A percentile compares a stretch with the other conserved stretches of the same genome.
Evolutionary conservation across 2,797 vertebrate species (phyloP).

Genomic region (Sebastolobus altivelis): DNA sequence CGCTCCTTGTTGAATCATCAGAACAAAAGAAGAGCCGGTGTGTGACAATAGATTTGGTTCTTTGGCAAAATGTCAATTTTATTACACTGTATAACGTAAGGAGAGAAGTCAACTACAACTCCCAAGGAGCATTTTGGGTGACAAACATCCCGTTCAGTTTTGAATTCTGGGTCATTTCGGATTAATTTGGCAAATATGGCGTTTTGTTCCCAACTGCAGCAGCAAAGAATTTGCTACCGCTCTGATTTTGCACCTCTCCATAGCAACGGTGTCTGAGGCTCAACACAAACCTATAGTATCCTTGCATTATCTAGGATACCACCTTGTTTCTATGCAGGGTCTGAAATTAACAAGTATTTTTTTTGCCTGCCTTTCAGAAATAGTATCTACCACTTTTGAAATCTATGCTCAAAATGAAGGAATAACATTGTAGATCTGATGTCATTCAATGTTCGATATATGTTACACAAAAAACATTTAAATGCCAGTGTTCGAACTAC

Average conservation of each 20-base stretch:
- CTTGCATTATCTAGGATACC: background rate
- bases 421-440: too few relatives aligned
- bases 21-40: background rate
- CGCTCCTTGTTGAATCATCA: background rate
- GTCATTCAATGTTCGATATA: rapidly evolving
- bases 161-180: background rate
- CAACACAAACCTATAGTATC: background rate
- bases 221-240: background rate
- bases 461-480: too few relatives aligned
- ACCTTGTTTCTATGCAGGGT: background rate
- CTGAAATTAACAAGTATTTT: too few relatives aligned
- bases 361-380: too few relatives aligned
- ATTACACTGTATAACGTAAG: background rate
- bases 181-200: background rate
- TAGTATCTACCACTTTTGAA: too few relatives aligned
- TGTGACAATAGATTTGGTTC: background rate
- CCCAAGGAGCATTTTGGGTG: background rate
- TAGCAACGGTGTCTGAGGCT: background rate
- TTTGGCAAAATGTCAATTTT: background rate
- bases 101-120: background rate
- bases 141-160: background rate
- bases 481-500: too few relatives aligned
- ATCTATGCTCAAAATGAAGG: too few relatives aligned
- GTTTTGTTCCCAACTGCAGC: background rate
- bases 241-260: background rate